A percentile compares a stretch with the other conserved stretches of the same genome.
Evolutionary conservation across 2,113 vertebrate genomes (phyloP).

Genomic region (Rhinolophus ferrumequinum): DNA sequence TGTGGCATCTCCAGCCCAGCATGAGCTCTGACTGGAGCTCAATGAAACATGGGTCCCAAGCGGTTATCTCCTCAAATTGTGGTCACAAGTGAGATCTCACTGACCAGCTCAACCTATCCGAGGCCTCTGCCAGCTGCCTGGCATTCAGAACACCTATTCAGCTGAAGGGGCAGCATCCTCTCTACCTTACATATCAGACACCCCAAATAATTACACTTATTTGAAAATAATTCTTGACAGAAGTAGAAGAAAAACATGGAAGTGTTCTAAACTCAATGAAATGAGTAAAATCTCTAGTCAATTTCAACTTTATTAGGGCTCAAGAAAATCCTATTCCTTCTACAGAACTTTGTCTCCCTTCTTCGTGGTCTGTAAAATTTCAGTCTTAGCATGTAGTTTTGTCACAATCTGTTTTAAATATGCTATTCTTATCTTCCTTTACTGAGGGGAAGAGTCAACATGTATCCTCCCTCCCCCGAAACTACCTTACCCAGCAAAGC

Average conservation of each 20-base stretch:
- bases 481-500: background rate
- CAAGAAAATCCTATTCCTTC: background rate
- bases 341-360: background rate
- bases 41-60: background rate
- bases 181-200: background rate
- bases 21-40: slow-evolving; percentile 33
- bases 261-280: background rate
- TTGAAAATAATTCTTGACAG: slow-evolving; percentile 13
- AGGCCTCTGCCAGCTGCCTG: background rate
- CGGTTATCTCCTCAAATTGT: background rate
- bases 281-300: background rate
- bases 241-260: background rate
- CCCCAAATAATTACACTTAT: background rate
- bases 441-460: background rate
- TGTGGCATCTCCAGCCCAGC: slow-evolving; percentile 16
- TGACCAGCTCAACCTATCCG: background rate
- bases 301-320: slow-evolving; percentile 22
- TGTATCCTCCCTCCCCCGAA: background rate
- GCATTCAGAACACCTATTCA: background rate
- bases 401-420: background rate
- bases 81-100: background rate
- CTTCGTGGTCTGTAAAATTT: background rate
- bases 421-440: background rate
- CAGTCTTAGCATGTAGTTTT: background rate
- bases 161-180: background rate